Evolutionary conservation across 2,888 invertebrate genomes (phyloP), one percentile per base, ranked within the genome.

Genomic region (Gymnocheta viridis): DNA sequence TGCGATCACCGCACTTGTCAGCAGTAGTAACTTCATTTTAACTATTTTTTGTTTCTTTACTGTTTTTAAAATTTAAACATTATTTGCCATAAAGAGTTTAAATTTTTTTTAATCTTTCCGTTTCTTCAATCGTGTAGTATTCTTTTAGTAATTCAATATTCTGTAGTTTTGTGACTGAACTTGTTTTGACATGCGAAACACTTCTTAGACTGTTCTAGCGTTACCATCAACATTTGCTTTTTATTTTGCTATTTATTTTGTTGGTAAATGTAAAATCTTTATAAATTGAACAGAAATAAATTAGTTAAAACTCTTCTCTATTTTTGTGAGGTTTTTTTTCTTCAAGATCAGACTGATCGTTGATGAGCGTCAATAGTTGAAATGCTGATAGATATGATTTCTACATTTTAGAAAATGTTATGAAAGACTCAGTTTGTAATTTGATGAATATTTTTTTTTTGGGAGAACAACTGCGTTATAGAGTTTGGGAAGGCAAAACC

Each of bases 161-260:
- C 1, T 47, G 5, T 14, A 14, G 14, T 27, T 10, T 38, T 41
- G 27, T 44, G 24, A 41, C 27, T 86, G 86, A 87, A 89, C 88
- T 87, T 88, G 90, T 88, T 88, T 88, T 87, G 87, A 82, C 82
- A 86, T 79, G 83, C 87, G 70, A 86, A 85, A 86, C 87, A 84
- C 82, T 85, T 74, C 62, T 85, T 82, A 88, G 89, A 91, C 91
- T 91, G 91, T 87, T 88, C 87, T 86, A 87, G 85, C 87, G 88
- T 88, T 88, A 88, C 88, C 85, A 80, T 62, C 79, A 89, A 87
- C 88, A 86, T 80, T 86, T 89, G 90, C 89, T 91, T 91, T 91
- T 91, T 91, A 91, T 91, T 88, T 89, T 87, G 73, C 86, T 82
- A 67, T 85, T 74, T 78, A 58, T 70, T 72, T 85, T 83, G 72